These are phyloP conservation scores for Cenopis cana DNA, from an alignment of 2,888 invertebrate genomes.

Conservation along the genomic window DNA sequence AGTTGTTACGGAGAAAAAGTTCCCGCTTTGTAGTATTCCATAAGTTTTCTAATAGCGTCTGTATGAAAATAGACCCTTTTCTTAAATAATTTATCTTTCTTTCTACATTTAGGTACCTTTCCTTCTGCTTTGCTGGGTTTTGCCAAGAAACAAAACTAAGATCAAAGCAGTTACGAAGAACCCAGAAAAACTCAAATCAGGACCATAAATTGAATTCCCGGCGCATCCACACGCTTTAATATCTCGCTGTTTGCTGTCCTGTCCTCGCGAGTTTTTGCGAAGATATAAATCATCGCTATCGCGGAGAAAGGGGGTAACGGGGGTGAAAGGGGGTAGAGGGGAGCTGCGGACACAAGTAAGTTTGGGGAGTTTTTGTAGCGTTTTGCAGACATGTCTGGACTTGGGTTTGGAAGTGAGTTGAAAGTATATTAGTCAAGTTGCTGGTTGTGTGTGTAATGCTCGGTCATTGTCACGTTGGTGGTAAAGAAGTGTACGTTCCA, in stretches of 20 bases:
- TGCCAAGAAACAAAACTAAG: neutral
- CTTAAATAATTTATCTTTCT: neutral
- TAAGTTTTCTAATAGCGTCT: too few species aligned
- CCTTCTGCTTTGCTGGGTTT: neutral
- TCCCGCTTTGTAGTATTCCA: too few species aligned
- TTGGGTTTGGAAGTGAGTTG: constrained; percentile 8
- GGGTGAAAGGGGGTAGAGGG: neutral
- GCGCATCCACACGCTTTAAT: constrained; percentile 15
- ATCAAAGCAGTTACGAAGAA: neutral
- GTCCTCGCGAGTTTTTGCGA: constrained; percentile 28
- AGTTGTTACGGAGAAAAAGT: too few species aligned
- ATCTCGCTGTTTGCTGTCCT: constrained; percentile 31
- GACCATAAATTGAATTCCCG: constrained; percentile 15
- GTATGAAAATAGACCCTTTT: neutral
- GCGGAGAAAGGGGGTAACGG: neutral
- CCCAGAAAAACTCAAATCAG: constrained; percentile 2
- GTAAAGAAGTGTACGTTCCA: too few species aligned
- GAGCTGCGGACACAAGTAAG: constrained; percentile 20
- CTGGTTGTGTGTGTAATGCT: too few species aligned
- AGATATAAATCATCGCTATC: constrained; percentile 34
- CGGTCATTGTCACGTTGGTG: too few species aligned
- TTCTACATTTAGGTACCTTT: neutral
- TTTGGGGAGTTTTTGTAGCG: constrained; percentile 19
- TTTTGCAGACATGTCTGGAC: constrained; percentile 19
- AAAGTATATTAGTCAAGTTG: neutral